Percentiles rank a stretch among this genome's conserved stretches.
Evolutionary conservation across 2,888 invertebrate genomes (phyloP).

Genomic region (Lycia hirtaria): DNA sequence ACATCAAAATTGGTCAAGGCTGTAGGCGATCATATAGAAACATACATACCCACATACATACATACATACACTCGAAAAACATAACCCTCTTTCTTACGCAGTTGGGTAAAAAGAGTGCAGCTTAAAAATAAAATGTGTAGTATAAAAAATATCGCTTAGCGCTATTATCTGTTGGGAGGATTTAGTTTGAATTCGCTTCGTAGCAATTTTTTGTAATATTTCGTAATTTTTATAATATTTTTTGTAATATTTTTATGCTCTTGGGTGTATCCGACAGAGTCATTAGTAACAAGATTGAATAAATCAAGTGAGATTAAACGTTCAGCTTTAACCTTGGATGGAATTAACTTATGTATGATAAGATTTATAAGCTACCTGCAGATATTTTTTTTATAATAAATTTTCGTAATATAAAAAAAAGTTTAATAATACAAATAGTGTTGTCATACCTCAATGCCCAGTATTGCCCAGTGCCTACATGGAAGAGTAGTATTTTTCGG

Average conservation of each 20-base stretch:
- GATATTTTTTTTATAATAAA: neutral
- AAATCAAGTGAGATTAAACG: neutral
- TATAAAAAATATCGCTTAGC: neutral
- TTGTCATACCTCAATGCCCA: too few species aligned
- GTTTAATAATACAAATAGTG: too few species aligned
- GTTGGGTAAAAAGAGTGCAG: too few species aligned
- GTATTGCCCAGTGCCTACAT: too few species aligned
- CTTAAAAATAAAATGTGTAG: conserved; percentile 6
- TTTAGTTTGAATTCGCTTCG: conserved; percentile 10
- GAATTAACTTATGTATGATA: conserved; percentile 1
- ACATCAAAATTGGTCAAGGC: too few species aligned
- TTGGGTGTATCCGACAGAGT: conserved; percentile 28
- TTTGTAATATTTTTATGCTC: conserved; percentile 9
- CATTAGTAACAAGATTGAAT: conserved; percentile 2
- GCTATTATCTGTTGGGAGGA: neutral
- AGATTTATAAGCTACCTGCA: conserved; percentile 1
- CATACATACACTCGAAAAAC: too few species aligned
- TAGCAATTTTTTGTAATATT: conserved; percentile 14
- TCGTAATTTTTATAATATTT: conserved; percentile 15
- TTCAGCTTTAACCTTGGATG: neutral
- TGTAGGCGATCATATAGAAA: too few species aligned
- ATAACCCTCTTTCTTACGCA: too few species aligned
- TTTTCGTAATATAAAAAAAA: too few species aligned
- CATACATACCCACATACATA: too few species aligned
- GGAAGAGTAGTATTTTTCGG: too few species aligned